Base-by-base conservation (phyloP, 1,140 invertebrate genomes). In the Aphelenchoides avenae region DNA sequence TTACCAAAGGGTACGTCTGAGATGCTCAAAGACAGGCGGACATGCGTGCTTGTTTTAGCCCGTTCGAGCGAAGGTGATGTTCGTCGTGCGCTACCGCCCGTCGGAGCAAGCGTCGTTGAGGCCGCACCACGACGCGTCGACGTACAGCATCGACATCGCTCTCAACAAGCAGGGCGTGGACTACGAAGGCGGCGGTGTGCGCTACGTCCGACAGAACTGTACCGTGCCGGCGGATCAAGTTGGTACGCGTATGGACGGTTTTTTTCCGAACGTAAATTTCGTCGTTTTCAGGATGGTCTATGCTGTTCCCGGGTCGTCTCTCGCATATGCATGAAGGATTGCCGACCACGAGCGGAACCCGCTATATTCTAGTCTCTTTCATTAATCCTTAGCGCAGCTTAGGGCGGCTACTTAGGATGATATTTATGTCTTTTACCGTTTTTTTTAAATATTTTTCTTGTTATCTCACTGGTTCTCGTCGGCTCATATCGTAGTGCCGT, bases 301-400 rank as follows among this genome's bases (percentile, higher is more conserved):
- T 98, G 42, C 91, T 98, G 86, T 92, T 97, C 81, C 94, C 94
- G 2, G 94, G 94, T 5, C 83, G 92, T 54, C 80, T 98, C 26
- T 97, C 93, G 0, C 93, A 98, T 81, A 91, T 85, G 78, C 93
- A 98, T 75, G 93, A 98, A 81, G 94, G 94, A 1, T 81, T 98
- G 0, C 78, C 78, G 9, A 87, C 89, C 6, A 91, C 86, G 0
- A 86, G 85, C 39, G 93, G 94, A 42, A 95, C 89, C 3, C 82
- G 95, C 60, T 99, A 99, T 80, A 98, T 99, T 69, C 94, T 98
- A 89, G 87, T 99, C 70, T 92, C 93, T n/a, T 99, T 99, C 78
- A 85, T 99, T 2, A 92, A 99, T 82, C 95, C 95, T 57, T 98
- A 50, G 30, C n/a, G n/a, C n/a, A n/a, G n/a, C n/a, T n/a, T n/a